Percentiles rank a stretch among this genome's conserved stretches.
phyloP scores from a whole-genome alignment of 2,113 vertebrate species.

The Laticauda colubrina region DNA sequence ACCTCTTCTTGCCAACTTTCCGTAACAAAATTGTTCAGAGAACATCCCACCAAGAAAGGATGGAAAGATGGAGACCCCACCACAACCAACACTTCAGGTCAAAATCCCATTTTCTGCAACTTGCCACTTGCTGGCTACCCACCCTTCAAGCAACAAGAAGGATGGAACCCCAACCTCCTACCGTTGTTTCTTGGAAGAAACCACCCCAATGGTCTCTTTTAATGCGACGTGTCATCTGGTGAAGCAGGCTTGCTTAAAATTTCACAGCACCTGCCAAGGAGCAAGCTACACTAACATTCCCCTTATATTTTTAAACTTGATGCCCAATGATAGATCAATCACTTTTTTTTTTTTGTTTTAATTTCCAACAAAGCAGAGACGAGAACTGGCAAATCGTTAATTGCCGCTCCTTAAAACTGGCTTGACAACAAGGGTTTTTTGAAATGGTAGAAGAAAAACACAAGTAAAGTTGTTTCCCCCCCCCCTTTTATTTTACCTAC shows the following conservation, averaged over 20 bases:
- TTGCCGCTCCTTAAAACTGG: slow-evolving; percentile 41
- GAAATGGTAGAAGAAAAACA: background rate
- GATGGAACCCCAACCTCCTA: background rate
- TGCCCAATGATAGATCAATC: slow-evolving; percentile 63
- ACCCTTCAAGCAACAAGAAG: fast-evolving
- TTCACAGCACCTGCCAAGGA: slow-evolving; percentile 50
- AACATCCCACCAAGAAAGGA: background rate
- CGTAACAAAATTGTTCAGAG: background rate
- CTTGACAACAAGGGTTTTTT: slow-evolving; percentile 26
- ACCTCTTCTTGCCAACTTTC: background rate
- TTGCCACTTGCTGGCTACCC: no score
- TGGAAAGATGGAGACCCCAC: no score
- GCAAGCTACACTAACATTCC: slow-evolving; percentile 53
- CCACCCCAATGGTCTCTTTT: background rate
- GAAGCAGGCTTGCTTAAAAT: slow-evolving; percentile 42
- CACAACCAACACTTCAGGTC: no score
- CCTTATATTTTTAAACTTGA: slow-evolving; percentile 56
- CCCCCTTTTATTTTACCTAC: background rate
- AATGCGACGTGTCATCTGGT: slow-evolving; percentile 41
- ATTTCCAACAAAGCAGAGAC: slow-evolving; percentile 37
- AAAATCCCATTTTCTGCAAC: background rate
- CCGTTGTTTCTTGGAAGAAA: background rate
- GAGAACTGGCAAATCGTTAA: slow-evolving; percentile 38
- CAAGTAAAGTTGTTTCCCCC: background rate
- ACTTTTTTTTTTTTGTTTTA: slow-evolving; percentile 15